phyloP scores from a whole-genome alignment of 2,113 vertebrate genomes.

The Hipposideros armiger region DNA sequence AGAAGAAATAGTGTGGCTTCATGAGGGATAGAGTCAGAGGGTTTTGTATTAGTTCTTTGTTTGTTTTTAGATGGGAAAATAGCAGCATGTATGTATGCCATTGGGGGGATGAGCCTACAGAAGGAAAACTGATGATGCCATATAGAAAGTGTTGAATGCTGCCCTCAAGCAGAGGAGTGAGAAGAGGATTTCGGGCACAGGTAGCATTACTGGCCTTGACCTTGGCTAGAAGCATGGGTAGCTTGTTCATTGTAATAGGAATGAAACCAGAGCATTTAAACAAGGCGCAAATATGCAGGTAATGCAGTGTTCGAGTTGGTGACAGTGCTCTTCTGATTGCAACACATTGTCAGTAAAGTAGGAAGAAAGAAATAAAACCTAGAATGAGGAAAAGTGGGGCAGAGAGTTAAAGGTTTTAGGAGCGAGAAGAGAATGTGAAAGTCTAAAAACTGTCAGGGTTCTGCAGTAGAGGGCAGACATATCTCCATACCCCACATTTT shows the following conservation, averaged over 20 bases:
- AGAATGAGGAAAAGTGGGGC: neutral
- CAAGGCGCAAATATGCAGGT: too few relatives aligned
- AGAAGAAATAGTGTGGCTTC: neutral
- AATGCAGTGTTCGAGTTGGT: neutral
- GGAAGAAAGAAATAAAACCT: neutral
- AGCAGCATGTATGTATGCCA: neutral
- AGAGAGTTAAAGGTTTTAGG: neutral
- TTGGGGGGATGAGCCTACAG: neutral
- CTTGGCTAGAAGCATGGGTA: neutral
- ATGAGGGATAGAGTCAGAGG: neutral
- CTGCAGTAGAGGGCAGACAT: neutral
- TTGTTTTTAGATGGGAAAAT: neutral
- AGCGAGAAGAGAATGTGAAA: neutral
- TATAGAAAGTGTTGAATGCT: neutral
- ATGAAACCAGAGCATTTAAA: neutral
- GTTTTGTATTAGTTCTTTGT: neutral
- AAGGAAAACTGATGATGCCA: neutral
- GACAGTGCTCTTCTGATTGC: neutral
- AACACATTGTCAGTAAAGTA: neutral
- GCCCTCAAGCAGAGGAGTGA: neutral
- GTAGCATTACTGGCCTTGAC: neutral
- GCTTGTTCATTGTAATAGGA: neutral
- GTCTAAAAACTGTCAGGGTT: neutral
- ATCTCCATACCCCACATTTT: neutral
- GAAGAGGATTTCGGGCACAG: too few relatives aligned